Evolutionary conservation across 2,113 vertebrate species (phyloP), one percentile per base, ranked within the genome.

Genomic region (Peromyscus polionotus): DNA sequence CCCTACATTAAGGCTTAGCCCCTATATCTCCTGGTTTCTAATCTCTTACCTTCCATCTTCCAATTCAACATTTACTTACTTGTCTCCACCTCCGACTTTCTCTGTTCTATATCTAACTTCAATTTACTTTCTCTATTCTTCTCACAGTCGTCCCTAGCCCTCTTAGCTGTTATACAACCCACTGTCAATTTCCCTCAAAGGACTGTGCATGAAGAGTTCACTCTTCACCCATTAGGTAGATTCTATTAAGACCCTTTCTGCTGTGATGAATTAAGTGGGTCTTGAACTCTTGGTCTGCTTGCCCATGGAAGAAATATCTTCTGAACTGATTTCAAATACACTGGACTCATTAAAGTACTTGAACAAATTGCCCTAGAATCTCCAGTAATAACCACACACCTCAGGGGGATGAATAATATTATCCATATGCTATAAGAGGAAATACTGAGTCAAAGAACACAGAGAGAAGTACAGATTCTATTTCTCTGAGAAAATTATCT

Each of bases 301-400:
- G 73, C 73, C n/a, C 76, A 39, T 88, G 87, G 77, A 97, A 96
- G 92, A 97, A 95, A 95, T 90, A 42, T 85, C 61, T 89, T 96
- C 93, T 88, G 42, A 97, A 92, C 79, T 85, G 77, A 97, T 97
- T 95, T 96, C 87, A 95, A 93, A 95, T 97, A 79, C 65, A 95
- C 65, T 85, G 28, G 31, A n/a, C 90, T 98, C 88, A 96, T 97
- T 97, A 97, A 97, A 97, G 93, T 94, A 95, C 96, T 98, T 92
- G 92, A 97, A 97, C 87, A 97, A 98, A 98, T 97, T 98, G 63
- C 96, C 90, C 42, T 92, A 92, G 90, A 93, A 97, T 97, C 96
- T 97, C 88, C 80, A 70, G 42, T 98, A 97, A 97, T 97, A 96
- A 95, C 95, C 94, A 95, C 96, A 96, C 92, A 98, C 95, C 96